Conservation (phyloP, 2,113 vertebrate genomes). For the Columba janthina region DNA sequence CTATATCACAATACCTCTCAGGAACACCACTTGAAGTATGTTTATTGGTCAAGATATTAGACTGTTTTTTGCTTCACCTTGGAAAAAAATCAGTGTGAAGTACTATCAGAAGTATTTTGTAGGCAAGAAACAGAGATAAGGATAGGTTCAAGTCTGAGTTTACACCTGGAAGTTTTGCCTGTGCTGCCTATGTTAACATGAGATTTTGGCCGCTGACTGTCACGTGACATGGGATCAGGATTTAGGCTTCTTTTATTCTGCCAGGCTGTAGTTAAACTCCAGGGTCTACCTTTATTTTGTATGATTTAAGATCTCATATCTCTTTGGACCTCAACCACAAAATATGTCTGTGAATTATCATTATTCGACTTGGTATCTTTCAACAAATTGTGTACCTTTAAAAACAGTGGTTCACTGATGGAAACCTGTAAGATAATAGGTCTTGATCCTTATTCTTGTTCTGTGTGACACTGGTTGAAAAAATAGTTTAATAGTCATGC, state of each 20-base stretch:
- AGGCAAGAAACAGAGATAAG: background rate
- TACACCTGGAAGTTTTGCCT: background rate
- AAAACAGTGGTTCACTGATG: background rate
- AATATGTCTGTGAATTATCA: background rate
- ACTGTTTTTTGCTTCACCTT: background rate
- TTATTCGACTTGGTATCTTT: background rate
- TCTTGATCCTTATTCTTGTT: background rate
- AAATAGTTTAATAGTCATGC: background rate
- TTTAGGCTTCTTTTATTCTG: background rate
- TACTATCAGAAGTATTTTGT: background rate
- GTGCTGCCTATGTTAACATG: background rate
- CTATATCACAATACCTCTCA: background rate
- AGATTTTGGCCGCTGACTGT: background rate
- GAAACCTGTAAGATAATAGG: background rate
- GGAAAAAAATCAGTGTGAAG: background rate
- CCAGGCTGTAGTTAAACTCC: background rate
- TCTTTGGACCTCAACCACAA: background rate
- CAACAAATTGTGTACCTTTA: background rate
- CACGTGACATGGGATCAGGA: background rate
- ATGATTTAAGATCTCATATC: background rate
- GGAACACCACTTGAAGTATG: background rate
- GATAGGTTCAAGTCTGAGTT: background rate
- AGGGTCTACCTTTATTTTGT: background rate
- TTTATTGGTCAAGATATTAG: background rate
- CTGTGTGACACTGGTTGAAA: background rate